Evolutionary conservation across 2,888 invertebrate genomes (phyloP).

Genomic region (Archaeoteleia sp.): DNA sequence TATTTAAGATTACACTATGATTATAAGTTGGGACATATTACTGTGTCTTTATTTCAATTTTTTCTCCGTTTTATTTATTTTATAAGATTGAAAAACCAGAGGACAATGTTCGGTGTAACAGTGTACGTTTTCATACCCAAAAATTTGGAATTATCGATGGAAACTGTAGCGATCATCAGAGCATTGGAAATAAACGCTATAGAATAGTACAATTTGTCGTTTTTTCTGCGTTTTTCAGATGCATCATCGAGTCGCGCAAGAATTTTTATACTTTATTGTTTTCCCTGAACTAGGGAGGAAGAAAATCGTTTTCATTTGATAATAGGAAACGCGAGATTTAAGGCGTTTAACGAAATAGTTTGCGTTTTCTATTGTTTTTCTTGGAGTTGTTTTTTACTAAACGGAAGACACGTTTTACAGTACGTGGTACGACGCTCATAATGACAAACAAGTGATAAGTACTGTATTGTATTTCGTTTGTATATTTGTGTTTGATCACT

Average conservation of each 20-base stretch:
- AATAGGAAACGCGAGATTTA: neutral
- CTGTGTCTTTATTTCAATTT: slow-evolving; percentile 8
- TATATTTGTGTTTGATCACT: slow-evolving; percentile 66
- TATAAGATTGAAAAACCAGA: slow-evolving; percentile 31
- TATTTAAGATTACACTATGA: slow-evolving; percentile 44
- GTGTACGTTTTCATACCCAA: slow-evolving; percentile 51
- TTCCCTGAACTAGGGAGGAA: neutral
- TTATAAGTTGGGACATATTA: slow-evolving; percentile 10
- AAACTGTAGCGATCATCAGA: slow-evolving; percentile 54
- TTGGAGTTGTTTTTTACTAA: slow-evolving; percentile 8
- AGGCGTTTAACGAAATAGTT: neutral
- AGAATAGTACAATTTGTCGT: slow-evolving; percentile 42
- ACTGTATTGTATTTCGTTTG: slow-evolving; percentile 70
- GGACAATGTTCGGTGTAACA: slow-evolving; percentile 50
- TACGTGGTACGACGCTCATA: slow-evolving; percentile 40
- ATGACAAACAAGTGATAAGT: slow-evolving; percentile 58
- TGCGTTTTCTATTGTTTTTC: slow-evolving; percentile 7
- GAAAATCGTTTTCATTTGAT: neutral
- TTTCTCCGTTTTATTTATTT: slow-evolving; percentile 31
- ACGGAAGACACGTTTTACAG: slow-evolving; percentile 10
- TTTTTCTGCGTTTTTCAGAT: slow-evolving; percentile 26
- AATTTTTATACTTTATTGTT: slow-evolving; percentile 5
- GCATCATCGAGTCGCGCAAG: slow-evolving; percentile 1
- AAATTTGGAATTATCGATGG: slow-evolving; percentile 49
- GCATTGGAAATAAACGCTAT: slow-evolving; percentile 53